Percentiles rank a stretch among this genome's conserved stretches.
phyloP scores from a whole-genome alignment of 2,113 vertebrate genomes.

The Microcebus jonahi region DNA sequence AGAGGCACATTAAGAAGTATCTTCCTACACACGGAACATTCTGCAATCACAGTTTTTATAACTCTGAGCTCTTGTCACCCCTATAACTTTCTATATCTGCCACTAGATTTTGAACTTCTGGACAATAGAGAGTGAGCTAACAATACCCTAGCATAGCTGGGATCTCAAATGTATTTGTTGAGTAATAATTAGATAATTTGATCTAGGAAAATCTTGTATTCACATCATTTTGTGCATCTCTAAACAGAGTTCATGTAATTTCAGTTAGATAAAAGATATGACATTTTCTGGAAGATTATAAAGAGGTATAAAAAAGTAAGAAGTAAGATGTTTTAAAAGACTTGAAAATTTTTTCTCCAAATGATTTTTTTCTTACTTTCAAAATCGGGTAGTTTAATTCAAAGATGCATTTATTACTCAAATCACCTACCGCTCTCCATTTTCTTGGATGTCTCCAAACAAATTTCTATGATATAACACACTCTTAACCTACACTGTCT shows the following conservation, averaged over 20 bases:
- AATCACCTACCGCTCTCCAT: not conserved
- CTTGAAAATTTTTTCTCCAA: not conserved
- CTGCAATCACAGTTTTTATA: conserved; percentile 22
- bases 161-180: not conserved
- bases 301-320: not conserved
- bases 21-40: not conserved
- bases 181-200: not conserved
- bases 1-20: not conserved
- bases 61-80: conserved; percentile 1
- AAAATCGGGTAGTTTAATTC: not conserved
- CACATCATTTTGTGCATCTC: not conserved
- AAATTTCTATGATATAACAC: not conserved
- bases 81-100: not conserved
- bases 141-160: not conserved
- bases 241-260: not conserved
- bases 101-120: conserved; percentile 47
- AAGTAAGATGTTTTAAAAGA: not conserved
- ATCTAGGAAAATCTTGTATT: not conserved
- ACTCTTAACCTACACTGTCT: not conserved
- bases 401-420: not conserved
- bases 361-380: not conserved
- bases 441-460: not conserved
- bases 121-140: not conserved
- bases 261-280: not conserved
- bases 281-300: not conserved